A percentile compares a stretch with the other conserved stretches of the same genome.
These are phyloP conservation scores for Rhadinocentrus ornatus DNA, from an alignment of 2,797 vertebrate species.

Conservation along the genomic window DNA sequence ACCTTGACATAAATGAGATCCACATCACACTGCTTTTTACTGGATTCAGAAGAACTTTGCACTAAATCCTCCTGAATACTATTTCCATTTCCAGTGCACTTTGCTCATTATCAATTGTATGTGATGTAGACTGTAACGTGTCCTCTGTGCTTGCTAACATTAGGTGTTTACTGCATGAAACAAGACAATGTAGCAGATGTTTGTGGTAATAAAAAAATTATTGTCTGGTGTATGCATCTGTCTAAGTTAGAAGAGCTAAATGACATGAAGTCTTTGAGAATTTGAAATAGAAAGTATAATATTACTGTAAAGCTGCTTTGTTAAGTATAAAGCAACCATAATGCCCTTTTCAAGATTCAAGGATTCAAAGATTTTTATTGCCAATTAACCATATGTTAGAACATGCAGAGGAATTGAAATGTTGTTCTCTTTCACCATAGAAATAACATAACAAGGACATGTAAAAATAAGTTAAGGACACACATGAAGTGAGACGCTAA, in stretches of 20 bases:
- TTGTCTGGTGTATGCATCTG: neutral
- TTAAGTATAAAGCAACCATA: no score
- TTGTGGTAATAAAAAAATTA: constrained; percentile 47
- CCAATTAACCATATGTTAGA: no score
- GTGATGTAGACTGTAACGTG: constrained; percentile 14
- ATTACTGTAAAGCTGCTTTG: no score
- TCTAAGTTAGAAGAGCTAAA: neutral
- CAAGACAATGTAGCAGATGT: constrained; percentile 1
- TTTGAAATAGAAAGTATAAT: neutral
- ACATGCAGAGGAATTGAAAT: no score
- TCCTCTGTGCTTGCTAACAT: constrained; percentile 33
- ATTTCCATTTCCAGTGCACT: constrained; percentile 39
- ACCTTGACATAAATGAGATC: neutral
- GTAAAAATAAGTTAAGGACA: no score
- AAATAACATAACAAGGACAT: no score
- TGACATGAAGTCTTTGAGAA: neutral
- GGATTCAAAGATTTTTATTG: no score
- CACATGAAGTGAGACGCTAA: no score
- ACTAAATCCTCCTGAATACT: constrained; percentile 46
- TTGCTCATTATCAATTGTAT: constrained; percentile 17
- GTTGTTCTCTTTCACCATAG: no score
- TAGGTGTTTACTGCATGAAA: constrained; percentile 48
- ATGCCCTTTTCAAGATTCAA: no score
- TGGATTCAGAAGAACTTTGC: constrained; percentile 14
- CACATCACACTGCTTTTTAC: constrained; percentile 9